These are phyloP conservation scores for Lepidurus apus DNA, from an alignment of 1,140 invertebrate genomes.

Conservation along the genomic window DNA sequence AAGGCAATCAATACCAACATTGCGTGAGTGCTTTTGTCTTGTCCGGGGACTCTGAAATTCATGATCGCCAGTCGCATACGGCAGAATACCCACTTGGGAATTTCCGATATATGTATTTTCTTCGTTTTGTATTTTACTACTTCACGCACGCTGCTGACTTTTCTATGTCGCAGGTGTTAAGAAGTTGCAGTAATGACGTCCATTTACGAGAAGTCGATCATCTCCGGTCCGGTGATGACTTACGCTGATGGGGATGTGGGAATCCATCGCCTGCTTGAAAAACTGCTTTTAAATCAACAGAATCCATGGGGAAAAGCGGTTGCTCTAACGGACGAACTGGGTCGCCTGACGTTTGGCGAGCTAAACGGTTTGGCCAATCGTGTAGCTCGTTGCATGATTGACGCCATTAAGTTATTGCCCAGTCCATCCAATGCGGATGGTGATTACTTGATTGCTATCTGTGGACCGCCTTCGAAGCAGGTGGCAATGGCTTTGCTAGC, in stretches of 20 bases:
- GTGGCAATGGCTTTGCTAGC: conserved; percentile 63
- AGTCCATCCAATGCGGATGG: conserved; percentile 53
- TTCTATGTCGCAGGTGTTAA: no score
- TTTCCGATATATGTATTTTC: no score
- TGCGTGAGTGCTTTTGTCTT: no score
- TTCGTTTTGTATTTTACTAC: no score
- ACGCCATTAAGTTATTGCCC: neutral
- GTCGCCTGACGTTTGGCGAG: neutral
- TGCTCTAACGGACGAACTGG: neutral
- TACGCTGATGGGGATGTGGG: neutral
- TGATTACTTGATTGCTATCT: conserved; percentile 65
- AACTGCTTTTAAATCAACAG: neutral
- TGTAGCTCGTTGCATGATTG: neutral
- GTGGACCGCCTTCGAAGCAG: conserved; percentile 65
- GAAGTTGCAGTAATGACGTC: neutral
- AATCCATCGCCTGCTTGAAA: conserved; percentile 3
- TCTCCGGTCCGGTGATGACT: neutral
- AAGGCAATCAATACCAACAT: no score
- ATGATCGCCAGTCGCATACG: no score
- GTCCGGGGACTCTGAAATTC: no score
- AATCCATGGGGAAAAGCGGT: neutral
- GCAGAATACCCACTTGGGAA: no score
- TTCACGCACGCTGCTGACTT: no score
- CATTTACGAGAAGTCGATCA: neutral
- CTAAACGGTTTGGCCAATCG: conserved; percentile 5